Conservation (phyloP, 1,140 invertebrate genomes). For the Scaptomyza pallida region DNA sequence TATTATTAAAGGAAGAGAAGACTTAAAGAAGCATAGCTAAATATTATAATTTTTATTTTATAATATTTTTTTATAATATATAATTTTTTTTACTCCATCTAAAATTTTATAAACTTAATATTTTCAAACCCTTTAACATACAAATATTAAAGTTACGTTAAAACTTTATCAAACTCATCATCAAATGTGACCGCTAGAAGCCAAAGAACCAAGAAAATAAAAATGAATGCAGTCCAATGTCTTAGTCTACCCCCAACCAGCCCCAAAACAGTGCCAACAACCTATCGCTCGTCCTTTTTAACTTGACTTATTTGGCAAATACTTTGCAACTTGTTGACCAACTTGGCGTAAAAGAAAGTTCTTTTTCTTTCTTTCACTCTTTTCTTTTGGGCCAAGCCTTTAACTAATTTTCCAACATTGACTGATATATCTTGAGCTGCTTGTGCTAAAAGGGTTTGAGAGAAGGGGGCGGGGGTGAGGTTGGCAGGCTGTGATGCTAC, state of each 20-base stretch:
- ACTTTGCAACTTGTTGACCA: conserved; percentile 67
- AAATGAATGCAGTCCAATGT: conserved; percentile 26
- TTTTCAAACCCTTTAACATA: too few species aligned
- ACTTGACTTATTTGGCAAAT: conserved; percentile 54
- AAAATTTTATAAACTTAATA: too few species aligned
- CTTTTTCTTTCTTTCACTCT: not conserved
- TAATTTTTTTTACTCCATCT: too few species aligned
- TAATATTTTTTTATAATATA: too few species aligned
- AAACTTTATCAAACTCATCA: conserved; percentile 19
- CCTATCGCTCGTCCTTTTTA: conserved; percentile 1
- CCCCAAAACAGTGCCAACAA: not conserved
- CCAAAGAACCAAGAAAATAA: not conserved
- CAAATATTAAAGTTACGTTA: not conserved
- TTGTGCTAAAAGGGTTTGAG: conserved; percentile 17
- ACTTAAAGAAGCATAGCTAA: too few species aligned
- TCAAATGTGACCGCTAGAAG: conserved; percentile 15
- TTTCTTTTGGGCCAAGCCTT: conserved; percentile 47
- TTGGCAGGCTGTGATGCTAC: conserved; percentile 17
- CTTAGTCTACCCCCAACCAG: not conserved
- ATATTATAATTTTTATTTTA: too few species aligned
- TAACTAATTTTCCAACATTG: conserved; percentile 77
- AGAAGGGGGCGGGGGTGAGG: not conserved
- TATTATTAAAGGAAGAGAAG: too few species aligned
- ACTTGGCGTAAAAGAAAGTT: conserved; percentile 54
- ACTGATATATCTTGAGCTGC: conserved; percentile 56